Evolutionary conservation across 2,113 vertebrate genomes (phyloP), one percentile per base, ranked within the genome.

Genomic region (Notarius quadriscutis): DNA sequence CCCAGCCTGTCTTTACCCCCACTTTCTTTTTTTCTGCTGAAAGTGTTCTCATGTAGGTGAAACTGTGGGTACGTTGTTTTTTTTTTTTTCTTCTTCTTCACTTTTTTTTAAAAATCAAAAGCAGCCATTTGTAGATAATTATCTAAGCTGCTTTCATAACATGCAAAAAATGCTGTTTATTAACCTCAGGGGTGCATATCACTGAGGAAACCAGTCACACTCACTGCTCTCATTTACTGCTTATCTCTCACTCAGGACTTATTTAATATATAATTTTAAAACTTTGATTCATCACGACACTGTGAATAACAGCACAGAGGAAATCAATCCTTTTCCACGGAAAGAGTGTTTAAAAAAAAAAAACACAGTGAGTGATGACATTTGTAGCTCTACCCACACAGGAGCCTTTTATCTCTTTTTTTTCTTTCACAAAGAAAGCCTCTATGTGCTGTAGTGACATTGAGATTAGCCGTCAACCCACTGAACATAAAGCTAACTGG

Each of bases 231-330:
- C 27, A 89, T 92, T 93, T 93, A 94, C 90, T 91, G 92, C 93
- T 93, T 95, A 95, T 95, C 94, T 94, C 93, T 93, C 93, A 93
- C 91, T 93, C 93, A 89, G 93, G 90, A 90, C 90, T 90, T 27
- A 83, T 88, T 78, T 78, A 78, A 78, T 55, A 18, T 4, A 8
- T 27, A 78, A 18, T 27, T 17, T 55, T 27, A 79, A 79, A 92
- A 92, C 92, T 91, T 89, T 89, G 90, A 92, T 94, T 93, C 89
- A 92, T 89, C 89, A 90, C 90, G 75, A 84, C 87, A 89, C 89
- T 88, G 90, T 93, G 92, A 93, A 93, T 91, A 89, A 87, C 90
- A 90, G 90, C 90, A 82, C 83, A 8, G 87, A 89, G 84, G 86
- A 87, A 77, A 12, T 1, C 72, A 41, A 81, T 71, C 30, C 12